Base-by-base conservation (phyloP, 2,113 vertebrate species). In the Dolichallabes microphthalmus region DNA sequence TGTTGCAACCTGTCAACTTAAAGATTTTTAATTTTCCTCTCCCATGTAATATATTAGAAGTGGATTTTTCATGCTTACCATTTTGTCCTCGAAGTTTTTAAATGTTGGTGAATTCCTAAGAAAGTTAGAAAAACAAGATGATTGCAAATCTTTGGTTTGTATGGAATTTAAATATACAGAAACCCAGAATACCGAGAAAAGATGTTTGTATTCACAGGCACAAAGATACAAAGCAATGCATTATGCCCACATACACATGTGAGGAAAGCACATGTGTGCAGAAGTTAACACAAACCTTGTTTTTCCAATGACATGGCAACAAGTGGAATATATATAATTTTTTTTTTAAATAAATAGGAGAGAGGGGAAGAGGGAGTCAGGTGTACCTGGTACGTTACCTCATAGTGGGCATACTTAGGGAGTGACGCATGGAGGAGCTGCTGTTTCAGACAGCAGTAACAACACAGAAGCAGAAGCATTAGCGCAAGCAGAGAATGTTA, bases 341-440 rank as follows among this genome's bases (percentile, higher is more conserved):
- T n/a, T n/a, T n/a, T n/a, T n/a, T n/a, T 55, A 35, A 52, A 35
- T 74, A 80, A 53, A n/a, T 5, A 22, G 19, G 73, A 79, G 2
- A n/a, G 17, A 85, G 52, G 73, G 68, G 25, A 25, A 3, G 6
- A 74, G 9, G 73, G 68, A 71, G 55, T 50, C 0, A 17, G 82
- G 57, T 1, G 5, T 14, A 9, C 66, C 39, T 83, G 53, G 20
- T 91, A 93, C 92, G 0, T 96, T 97, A 99, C 98, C 98, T 99
- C 97, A 99, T 99, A 5, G 95, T 91, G 0, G 98, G 98, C 94
- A 99, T 98, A 92, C 98, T 99, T 89, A 99, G 95, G 25, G 96
- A 97, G 91, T 99, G 98, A 85, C 94, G 95, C 85, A 98, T 94
- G 92, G 96, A 96, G 92, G 93, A 93, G 89, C 94, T 95, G 94